phyloP scores from a whole-genome alignment of 2,888 invertebrate genomes.

The Agonopterix subpropinquella region DNA sequence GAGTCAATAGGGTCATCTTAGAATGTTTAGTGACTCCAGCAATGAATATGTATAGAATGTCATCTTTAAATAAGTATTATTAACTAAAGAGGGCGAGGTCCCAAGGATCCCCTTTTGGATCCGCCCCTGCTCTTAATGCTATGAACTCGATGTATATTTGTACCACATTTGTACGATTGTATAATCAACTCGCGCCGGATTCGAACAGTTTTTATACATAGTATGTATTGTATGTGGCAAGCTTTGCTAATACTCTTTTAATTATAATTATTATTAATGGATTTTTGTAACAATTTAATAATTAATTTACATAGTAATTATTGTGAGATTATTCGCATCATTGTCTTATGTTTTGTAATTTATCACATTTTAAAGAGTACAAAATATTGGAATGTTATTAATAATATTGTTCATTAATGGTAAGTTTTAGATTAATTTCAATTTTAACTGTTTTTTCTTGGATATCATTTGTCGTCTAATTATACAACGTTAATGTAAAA shows the following conservation, averaged over 20 bases:
- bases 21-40: too few species aligned
- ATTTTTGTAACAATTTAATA: slow-evolving; percentile 71
- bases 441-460: slow-evolving; percentile 63
- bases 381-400: slow-evolving; percentile 73
- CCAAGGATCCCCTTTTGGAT: too few species aligned
- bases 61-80: too few species aligned
- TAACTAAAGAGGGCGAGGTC: too few species aligned
- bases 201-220: slow-evolving; percentile 44
- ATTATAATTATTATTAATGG: slow-evolving; percentile 64
- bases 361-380: slow-evolving; percentile 75
- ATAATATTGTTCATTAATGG: slow-evolving; percentile 69
- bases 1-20: too few species aligned
- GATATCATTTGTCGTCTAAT: slow-evolving; percentile 61
- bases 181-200: slow-evolving; percentile 6
- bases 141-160: background rate
- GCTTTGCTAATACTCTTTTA: slow-evolving; percentile 64
- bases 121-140: too few species aligned
- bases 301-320: slow-evolving; percentile 69
- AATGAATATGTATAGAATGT: too few species aligned
- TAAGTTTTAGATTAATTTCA: slow-evolving; percentile 71
- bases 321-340: slow-evolving; percentile 60
- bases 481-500: slow-evolving; percentile 67
- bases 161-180: background rate
- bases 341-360: slow-evolving; percentile 70
- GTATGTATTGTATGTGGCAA: slow-evolving; percentile 50